phyloP scores from a whole-genome alignment of 2,113 vertebrate genomes.

The Hydrolagus affinis region DNA sequence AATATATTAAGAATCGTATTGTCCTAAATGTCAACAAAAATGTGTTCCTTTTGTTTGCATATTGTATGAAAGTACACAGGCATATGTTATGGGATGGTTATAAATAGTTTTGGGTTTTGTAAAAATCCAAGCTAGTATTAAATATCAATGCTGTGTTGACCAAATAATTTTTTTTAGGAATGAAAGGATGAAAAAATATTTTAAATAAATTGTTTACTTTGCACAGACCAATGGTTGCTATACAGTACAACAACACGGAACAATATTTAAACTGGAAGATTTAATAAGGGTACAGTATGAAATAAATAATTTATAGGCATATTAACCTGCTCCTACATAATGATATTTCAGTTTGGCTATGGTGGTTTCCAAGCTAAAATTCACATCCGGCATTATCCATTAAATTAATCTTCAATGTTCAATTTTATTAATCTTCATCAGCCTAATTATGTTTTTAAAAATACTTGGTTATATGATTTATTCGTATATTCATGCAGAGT shows the following conservation, averaged over 20 bases:
- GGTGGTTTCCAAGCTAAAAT: not conserved
- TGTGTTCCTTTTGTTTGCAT: too few species aligned
- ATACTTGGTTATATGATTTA: not conserved
- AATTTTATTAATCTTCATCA: not conserved
- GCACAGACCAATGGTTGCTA: slow-evolving; percentile 80
- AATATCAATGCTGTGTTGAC: not conserved
- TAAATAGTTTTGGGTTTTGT: not conserved
- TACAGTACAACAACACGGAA: slow-evolving; percentile 23
- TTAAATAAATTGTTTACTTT: slow-evolving; percentile 29
- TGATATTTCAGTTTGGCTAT: not conserved
- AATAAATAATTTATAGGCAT: not conserved
- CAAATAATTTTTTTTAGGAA: not conserved
- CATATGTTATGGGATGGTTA: not conserved
- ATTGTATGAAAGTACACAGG: too few species aligned
- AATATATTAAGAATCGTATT: too few species aligned
- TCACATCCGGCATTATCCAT: not conserved
- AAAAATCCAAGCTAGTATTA: too few species aligned
- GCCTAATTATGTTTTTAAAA: not conserved
- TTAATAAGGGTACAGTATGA: slow-evolving; percentile 78
- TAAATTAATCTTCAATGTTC: not conserved
- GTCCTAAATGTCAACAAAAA: too few species aligned
- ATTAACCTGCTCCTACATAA: not conserved
- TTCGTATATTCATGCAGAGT: not conserved
- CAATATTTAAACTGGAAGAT: slow-evolving; percentile 43
- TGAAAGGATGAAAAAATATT: slow-evolving; percentile 14